Evolutionary conservation across 2,888 invertebrate species (phyloP).

Genomic region (Eupithecia tripunctaria): DNA sequence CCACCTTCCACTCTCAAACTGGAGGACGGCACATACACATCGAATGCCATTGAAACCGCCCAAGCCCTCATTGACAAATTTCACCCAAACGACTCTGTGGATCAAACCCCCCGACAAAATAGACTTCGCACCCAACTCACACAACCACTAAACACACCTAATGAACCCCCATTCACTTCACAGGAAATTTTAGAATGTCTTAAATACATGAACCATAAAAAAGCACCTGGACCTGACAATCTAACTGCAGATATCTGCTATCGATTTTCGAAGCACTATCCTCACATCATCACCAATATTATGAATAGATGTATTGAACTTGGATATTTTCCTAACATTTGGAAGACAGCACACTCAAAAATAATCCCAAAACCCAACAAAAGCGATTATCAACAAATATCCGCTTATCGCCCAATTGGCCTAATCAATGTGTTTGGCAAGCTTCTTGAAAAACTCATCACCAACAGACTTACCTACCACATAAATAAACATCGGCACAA

Average conservation of each 20-base stretch:
- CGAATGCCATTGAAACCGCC: neutral
- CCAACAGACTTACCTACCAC: too few species aligned
- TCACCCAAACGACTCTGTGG: neutral
- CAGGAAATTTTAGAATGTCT: neutral
- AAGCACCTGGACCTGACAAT: neutral
- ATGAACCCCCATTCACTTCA: neutral
- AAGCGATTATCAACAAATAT: too few species aligned
- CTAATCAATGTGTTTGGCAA: too few species aligned
- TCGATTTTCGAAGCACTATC: neutral
- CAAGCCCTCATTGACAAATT: neutral
- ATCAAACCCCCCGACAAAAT: neutral
- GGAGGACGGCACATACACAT: neutral
- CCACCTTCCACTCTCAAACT: neutral
- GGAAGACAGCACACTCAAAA: too few species aligned
- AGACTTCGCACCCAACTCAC: neutral
- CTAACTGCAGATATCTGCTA: neutral
- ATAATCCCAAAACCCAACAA: too few species aligned
- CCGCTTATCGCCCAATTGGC: too few species aligned
- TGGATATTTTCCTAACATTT: too few species aligned
- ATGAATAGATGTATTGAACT: too few species aligned
- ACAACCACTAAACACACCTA: neutral
- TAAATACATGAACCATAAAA: neutral
- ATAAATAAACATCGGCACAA: too few species aligned
- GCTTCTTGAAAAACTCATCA: too few species aligned
- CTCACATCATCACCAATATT: neutral